These are phyloP conservation scores for Micronycteris hirsuta DNA, from an alignment of 2,113 vertebrate species.

Conservation along the genomic window DNA sequence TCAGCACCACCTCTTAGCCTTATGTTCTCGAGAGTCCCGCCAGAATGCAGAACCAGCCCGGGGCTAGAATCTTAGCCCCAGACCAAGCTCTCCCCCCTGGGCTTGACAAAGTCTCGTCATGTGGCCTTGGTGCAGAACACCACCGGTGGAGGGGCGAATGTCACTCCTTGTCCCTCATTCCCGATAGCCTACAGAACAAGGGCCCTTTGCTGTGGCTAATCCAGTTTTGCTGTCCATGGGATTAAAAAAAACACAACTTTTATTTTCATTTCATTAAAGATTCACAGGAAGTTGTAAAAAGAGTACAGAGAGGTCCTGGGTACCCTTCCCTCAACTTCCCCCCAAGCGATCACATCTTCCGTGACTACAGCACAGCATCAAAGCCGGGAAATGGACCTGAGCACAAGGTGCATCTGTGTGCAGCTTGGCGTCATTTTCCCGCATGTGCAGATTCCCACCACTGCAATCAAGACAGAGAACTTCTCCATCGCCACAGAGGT, in stretches of 20 bases:
- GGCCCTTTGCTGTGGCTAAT: neutral
- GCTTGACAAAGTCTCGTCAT: neutral
- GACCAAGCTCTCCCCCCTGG: neutral
- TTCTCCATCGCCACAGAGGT: neutral
- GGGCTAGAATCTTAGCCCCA: neutral
- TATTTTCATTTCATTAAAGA: neutral
- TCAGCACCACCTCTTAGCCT: neutral
- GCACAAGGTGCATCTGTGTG: neutral
- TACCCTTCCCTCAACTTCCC: neutral
- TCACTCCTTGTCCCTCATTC: neutral
- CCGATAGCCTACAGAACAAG: neutral
- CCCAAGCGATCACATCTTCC: neutral
- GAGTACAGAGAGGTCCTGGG: neutral
- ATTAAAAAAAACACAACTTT: neutral
- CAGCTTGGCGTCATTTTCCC: neutral
- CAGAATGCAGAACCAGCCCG: neutral
- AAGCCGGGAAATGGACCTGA: neutral
- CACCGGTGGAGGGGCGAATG: neutral
- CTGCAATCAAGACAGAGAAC: neutral
- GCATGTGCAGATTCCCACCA: no score
- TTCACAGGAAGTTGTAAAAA: neutral
- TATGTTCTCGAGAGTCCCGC: neutral
- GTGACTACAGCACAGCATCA: accelerated
- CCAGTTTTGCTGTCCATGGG: neutral
- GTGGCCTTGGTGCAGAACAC: neutral